Evolutionary conservation across 2,888 invertebrate species (phyloP), one percentile per base, ranked within the genome.

Genomic region (Acleris holmiana): DNA sequence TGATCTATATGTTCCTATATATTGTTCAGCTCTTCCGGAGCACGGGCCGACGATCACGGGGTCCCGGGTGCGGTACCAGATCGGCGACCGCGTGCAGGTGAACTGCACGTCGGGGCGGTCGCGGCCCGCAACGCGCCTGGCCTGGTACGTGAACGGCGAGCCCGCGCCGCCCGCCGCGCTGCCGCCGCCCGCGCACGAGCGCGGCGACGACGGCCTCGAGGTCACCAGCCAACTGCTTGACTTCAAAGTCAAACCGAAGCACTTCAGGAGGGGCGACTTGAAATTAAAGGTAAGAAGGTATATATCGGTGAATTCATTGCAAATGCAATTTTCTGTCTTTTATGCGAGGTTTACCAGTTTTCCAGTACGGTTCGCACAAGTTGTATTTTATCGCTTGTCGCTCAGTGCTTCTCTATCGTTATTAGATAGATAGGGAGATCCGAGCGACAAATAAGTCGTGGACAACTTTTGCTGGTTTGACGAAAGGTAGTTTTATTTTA

Each of bases 71-170:
- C 94, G 97, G 68, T 97, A 97, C 89, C 96, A 96, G 86, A 94
- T 96, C 69, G 96, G 96, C 15, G 97, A 97, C 83, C 93, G 94
- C 54, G 97, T 97, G 40, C 94, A 95, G 70, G 96, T 97, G 72
- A 97, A 97, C 90, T 97, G 97, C 90, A 96, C 96, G 6, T 97
- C 97, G 44, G 96, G 95, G 17, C 93, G 95, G 72, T 97, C 97
- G 50, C 95, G 96, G 77, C 97, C 97, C 6, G 96, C 97, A 15
- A 97, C 97, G 65, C 94, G 95, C 78, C 94, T 97, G 62, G 95
- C 95, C 73, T 97, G 97, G 97, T 96, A 96, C 93, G 96, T 97
- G 88, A 97, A 97, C 87, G 97, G 96, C 25, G 95, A 97, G 81
- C 96, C 95, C 73, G 95, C 94, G 40, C 94, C 95, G 40, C 74